Evolutionary conservation across 2,113 vertebrate species (phyloP), one percentile per base, ranked within the genome.

Genomic region (Mixornis gularis): DNA sequence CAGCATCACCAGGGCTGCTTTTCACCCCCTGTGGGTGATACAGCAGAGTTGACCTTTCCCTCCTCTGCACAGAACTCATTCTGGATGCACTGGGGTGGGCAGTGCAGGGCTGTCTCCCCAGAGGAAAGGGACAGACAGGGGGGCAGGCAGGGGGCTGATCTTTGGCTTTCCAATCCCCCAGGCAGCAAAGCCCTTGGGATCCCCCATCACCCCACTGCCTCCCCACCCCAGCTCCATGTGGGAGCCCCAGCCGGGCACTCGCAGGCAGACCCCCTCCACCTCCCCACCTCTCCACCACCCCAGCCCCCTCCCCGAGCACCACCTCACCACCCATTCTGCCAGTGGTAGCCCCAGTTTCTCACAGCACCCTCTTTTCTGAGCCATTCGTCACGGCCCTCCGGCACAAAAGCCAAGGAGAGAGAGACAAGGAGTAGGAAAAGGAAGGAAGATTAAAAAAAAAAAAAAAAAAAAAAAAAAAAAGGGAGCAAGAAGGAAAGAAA

Each of bases 311-410:
- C 41, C 43, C 8, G 2, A 64, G 60, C 27, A 27, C 91, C 80
- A 89, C 55, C 92, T 94, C 94, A 86, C 94, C 94, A 91, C 94
- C 95, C 95, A 96, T 94, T 41, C 90, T 24, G 92, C 92, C 93
- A 94, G 92, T 19, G 0, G 90, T 92, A 69, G 70, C 87, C 92
- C 94, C 94, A 94, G 79, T 93, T 97, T 97, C 96, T 96, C 96
- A 97, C 96, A 97, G 96, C 96, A 95, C 90, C 93, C 94, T 95
- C 95, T 92, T 96, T 96, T 96, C 87, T 93, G 81, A 81, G 73
- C 92, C 95, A 97, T 97, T 97, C 87, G 96, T 97, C 96, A 96
- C 65, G 79, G 96, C 29, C 72, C 30, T 53, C 62, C 19, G 1
- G 88, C 92, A 97, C 96, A 97, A 97, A 96, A 94, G 95, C 65